phyloP scores from a whole-genome alignment of 2,888 invertebrate species.

The Lysandra coridon region DNA sequence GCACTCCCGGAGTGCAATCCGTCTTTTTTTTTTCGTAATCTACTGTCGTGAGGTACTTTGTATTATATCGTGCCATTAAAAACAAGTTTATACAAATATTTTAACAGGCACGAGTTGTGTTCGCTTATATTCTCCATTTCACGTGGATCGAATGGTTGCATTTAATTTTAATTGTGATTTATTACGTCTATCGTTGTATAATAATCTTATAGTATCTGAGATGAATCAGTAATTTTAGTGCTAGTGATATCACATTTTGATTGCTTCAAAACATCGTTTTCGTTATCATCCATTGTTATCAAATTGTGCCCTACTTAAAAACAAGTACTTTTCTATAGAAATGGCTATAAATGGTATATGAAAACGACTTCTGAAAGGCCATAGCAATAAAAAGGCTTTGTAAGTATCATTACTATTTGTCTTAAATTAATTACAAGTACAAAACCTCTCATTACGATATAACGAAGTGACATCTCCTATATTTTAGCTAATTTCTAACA shows the following conservation, averaged over 20 bases:
- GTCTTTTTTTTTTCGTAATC: not conserved
- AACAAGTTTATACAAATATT: not conserved
- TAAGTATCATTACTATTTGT: too few relatives aligned
- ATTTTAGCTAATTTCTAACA: too few relatives aligned
- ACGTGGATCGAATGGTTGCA: not conserved
- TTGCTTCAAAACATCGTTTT: not conserved
- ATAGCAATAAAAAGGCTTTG: too few relatives aligned
- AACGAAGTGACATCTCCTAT: too few relatives aligned
- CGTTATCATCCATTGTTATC: not conserved
- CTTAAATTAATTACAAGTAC: too few relatives aligned
- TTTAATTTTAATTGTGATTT: not conserved
- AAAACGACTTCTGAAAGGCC: too few relatives aligned
- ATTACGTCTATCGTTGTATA: not conserved
- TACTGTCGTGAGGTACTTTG: not conserved
- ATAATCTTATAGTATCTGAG: not conserved
- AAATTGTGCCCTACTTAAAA: not conserved
- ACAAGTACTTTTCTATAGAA: too few relatives aligned
- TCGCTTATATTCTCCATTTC: not conserved
- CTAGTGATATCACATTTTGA: not conserved
- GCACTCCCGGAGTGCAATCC: too few relatives aligned
- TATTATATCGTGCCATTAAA: not conserved
- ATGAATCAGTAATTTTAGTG: not conserved
- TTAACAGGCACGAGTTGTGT: not conserved
- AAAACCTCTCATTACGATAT: too few relatives aligned
- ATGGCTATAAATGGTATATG: too few relatives aligned